These are phyloP conservation scores for Dipodomys merriami DNA, from an alignment of 2,113 vertebrate genomes.

Conservation along the genomic window DNA sequence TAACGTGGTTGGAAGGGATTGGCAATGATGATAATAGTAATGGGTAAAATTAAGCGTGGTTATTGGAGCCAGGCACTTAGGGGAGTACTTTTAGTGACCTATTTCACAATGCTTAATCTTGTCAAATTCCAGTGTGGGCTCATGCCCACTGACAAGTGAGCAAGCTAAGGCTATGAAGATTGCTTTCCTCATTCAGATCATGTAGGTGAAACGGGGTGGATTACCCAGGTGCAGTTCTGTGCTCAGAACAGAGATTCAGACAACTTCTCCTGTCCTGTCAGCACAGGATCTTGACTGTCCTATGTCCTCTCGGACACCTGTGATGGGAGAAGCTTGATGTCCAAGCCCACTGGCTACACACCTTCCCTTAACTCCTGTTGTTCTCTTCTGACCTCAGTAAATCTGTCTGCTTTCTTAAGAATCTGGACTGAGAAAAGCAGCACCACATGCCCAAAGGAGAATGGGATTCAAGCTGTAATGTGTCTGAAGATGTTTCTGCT, in stretches of 20 bases:
- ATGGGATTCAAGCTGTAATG: background rate
- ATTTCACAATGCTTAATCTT: background rate
- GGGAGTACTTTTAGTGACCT: background rate
- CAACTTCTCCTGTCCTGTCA: background rate
- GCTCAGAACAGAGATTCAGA: too few relatives aligned
- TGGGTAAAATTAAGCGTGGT: background rate
- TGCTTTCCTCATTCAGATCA: background rate
- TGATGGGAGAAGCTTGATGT: background rate
- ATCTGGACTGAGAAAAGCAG: background rate
- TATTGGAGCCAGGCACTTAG: background rate
- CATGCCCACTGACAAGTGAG: background rate
- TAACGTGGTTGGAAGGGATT: background rate
- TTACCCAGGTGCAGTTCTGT: too few relatives aligned
- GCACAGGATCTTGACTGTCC: background rate
- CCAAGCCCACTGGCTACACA: too few relatives aligned
- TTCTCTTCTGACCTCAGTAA: background rate
- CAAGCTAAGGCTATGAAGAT: background rate
- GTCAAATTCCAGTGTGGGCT: background rate
- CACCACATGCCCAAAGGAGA: background rate
- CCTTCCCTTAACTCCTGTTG: background rate
- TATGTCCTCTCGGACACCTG: background rate
- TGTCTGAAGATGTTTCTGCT: background rate
- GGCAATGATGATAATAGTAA: background rate
- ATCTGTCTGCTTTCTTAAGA: constrained; percentile 9
- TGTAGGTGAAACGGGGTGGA: too few relatives aligned